Base-by-base conservation (phyloP, 1,140 invertebrate genomes). In the Dendrolimus kikuchii region DNA sequence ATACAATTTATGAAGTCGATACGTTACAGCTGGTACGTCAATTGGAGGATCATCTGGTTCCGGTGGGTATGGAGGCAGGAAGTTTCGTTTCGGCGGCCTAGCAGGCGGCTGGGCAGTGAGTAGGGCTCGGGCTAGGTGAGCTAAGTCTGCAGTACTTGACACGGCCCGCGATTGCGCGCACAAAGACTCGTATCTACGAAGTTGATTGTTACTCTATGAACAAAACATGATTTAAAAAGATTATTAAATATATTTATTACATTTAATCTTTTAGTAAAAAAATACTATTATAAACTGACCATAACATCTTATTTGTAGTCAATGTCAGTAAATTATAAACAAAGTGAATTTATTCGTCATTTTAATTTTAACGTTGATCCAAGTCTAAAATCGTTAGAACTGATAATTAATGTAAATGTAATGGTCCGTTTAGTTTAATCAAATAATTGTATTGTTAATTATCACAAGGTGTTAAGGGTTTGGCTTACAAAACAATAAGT, bases 131-230 rank as follows among this genome's bases (percentile, higher is more conserved):
- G 95, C 91, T 63, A 95, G 91, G 66, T 93, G 92, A 1, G 90
- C 88, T 55, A 96, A 82, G 81, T 96, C 95, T 36, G 90, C 76
- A 40, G 90, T 84, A 42, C 92, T 90, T 46, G 92, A 91, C 3
- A 95, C 91, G 5, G 90, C 90, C 49, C 91, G 90, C 61, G 94
- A 94, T 59, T 94, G 91, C 7, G 89, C 88, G 55, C 91, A 89
- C 39, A 96, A 81, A 5, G 90, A 90, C 60, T 94, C 93, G 83
- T 95, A 96, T 53, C 95, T 90, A 57, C 92, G 89, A 7, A 90
- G 89, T 71, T 95, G 93, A 69, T 94, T 93, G 54, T 89, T 90
- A 8, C 92, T 91, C 95, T 96, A 83, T 7, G 77, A 75, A 64
- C 7, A 53, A 61, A 61, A 43, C 23, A 53, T 37, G 5, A 40